Evolutionary conservation across 2,113 vertebrate species (phyloP).

Genomic region (Drymodes brunneopygia): DNA sequence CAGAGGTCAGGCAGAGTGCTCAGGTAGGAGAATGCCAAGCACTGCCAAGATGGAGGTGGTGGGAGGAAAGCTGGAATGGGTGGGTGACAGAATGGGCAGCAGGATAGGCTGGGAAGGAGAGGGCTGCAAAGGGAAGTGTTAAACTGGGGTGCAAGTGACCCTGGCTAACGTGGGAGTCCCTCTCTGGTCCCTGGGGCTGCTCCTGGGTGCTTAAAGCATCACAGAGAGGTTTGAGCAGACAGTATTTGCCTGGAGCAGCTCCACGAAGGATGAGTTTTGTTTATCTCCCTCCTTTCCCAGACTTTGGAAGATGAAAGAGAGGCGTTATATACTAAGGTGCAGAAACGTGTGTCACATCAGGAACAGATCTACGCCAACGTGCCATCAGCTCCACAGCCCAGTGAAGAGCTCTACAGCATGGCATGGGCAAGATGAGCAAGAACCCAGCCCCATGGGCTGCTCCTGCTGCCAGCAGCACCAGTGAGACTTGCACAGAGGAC

Average conservation of each 20-base stretch:
- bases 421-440: not conserved
- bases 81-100: fast-evolving
- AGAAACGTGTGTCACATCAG: fast-evolving
- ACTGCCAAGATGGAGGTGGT: fast-evolving
- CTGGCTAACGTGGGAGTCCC: not conserved
- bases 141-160: too few relatives aligned
- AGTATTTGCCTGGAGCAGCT: not conserved
- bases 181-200: fast-evolving
- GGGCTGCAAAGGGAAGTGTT: not conserved
- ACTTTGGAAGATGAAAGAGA: not conserved
- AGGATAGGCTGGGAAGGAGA: not conserved
- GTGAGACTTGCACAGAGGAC: not conserved
- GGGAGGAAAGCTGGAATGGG: not conserved
- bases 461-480: not conserved
- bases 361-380: not conserved
- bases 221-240: not conserved
- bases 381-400: fast-evolving
- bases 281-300: not conserved
- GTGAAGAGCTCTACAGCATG: too few relatives aligned
- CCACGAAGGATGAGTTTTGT: fast-evolving
- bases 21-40: not conserved
- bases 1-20: not conserved
- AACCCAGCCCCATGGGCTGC: fast-evolving
- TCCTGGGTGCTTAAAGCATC: not conserved
- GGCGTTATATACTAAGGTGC: fast-evolving